Evolutionary conservation across 1,140 invertebrate genomes (phyloP).

Genomic region (Melipona quadrifasciata): DNA sequence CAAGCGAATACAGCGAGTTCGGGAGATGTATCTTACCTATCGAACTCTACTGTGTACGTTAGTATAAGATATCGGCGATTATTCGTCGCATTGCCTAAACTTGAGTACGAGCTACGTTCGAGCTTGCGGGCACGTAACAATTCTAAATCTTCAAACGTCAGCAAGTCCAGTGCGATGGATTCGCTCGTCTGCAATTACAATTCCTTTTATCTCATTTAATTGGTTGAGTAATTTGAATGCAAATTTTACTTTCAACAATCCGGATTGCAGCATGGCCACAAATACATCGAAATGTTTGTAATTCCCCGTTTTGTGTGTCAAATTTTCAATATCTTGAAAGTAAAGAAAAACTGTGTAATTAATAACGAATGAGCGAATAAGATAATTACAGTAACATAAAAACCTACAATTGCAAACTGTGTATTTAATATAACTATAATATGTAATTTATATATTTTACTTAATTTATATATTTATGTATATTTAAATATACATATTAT

Average conservation of each 20-base stretch:
- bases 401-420: no score
- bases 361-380: background rate
- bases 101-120: slow-evolving; percentile 40
- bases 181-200: slow-evolving; percentile 75
- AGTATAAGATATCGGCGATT: slow-evolving; percentile 79
- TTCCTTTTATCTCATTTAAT: slow-evolving; percentile 28
- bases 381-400: background rate
- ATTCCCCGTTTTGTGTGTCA: slow-evolving; percentile 82
- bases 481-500: no score
- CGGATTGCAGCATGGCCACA: slow-evolving; percentile 81
- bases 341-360: background rate
- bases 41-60: slow-evolving; percentile 80
- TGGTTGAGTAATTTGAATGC: slow-evolving; percentile 1
- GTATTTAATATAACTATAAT: no score
- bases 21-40: slow-evolving; percentile 67
- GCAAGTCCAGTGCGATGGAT: slow-evolving; percentile 76
- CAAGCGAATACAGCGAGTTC: background rate
- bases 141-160: slow-evolving; percentile 79
- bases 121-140: slow-evolving; percentile 66
- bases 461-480: no score
- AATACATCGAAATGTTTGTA: slow-evolving; percentile 83
- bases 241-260: slow-evolving; percentile 79
- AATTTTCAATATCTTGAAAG: slow-evolving; percentile 81
- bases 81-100: slow-evolving; percentile 48
- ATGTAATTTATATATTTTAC: no score